A percentile compares a stretch with the other conserved stretches of the same genome.
Evolutionary conservation across 2,113 vertebrate species (phyloP).

Genomic region (Notiomystis cincta): DNA sequence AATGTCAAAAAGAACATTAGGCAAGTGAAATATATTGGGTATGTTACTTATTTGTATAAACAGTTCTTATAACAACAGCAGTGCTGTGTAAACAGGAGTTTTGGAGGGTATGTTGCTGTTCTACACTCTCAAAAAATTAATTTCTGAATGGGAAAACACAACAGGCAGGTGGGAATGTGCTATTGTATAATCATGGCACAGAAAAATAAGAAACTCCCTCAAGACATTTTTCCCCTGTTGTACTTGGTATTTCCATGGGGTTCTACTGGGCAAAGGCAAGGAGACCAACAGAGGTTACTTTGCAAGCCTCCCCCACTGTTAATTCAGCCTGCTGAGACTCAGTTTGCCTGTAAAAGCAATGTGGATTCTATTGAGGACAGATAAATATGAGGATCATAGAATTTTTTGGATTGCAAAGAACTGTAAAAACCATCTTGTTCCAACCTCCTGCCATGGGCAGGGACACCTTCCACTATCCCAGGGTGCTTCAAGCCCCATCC

Average conservation of each 20-base stretch:
- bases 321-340: background rate
- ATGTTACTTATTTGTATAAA: slow-evolving; percentile 39
- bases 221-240: background rate
- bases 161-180: background rate
- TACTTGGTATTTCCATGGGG: background rate
- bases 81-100: background rate
- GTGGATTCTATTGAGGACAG: background rate
- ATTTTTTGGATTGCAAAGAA: background rate
- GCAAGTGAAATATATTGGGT: slow-evolving; percentile 12
- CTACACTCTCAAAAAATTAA: background rate
- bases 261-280: background rate
- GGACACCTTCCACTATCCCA: rapidly evolving
- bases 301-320: background rate
- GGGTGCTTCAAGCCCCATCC: rapidly evolving
- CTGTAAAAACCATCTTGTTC: rapidly evolving
- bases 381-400: background rate
- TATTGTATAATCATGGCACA: background rate
- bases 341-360: background rate
- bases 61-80: background rate
- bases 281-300: background rate
- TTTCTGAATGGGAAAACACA: slow-evolving; percentile 14
- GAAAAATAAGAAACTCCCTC: background rate
- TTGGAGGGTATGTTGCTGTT: background rate
- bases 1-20: slow-evolving; percentile 44
- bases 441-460: rapidly evolving